phyloP scores from a whole-genome alignment of 2,797 vertebrate genomes.

The Oreochromis grahami region DNA sequence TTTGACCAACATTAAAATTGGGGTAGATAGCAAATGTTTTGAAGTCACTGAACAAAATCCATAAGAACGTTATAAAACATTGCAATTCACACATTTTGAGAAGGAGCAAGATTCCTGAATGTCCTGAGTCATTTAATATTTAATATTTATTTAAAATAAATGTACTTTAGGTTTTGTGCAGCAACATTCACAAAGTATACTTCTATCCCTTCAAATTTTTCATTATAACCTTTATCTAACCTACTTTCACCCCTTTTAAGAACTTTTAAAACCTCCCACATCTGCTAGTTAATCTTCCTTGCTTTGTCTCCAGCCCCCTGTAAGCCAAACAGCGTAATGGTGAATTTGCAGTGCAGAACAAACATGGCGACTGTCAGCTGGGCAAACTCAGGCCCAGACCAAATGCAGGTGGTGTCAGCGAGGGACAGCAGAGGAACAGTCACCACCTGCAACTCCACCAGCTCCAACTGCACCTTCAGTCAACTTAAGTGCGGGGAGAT shows the following conservation, averaged over 20 bases:
- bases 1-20: neutral
- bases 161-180: neutral
- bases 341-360: conserved; percentile 62
- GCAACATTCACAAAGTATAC: neutral
- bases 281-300: neutral
- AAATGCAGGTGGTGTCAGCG: conserved; percentile 63
- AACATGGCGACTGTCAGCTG: conserved; percentile 60
- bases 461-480: conserved; percentile 62
- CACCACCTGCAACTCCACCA: conserved; percentile 57
- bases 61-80: neutral
- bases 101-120: neutral
- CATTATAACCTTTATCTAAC: neutral
- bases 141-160: neutral
- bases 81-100: neutral
- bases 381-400: conserved; percentile 56
- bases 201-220: neutral
- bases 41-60: neutral
- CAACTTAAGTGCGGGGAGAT: conserved; percentile 70
- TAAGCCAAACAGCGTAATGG: conserved; percentile 25
- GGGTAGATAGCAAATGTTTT: neutral
- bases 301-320: conserved; percentile 67
- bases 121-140: neutral
- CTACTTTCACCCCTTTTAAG: neutral
- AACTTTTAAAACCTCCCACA: neutral
- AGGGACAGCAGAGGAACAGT: conserved; percentile 37